Base-by-base conservation (phyloP, 2,113 vertebrate genomes). In the Motacilla alba region DNA sequence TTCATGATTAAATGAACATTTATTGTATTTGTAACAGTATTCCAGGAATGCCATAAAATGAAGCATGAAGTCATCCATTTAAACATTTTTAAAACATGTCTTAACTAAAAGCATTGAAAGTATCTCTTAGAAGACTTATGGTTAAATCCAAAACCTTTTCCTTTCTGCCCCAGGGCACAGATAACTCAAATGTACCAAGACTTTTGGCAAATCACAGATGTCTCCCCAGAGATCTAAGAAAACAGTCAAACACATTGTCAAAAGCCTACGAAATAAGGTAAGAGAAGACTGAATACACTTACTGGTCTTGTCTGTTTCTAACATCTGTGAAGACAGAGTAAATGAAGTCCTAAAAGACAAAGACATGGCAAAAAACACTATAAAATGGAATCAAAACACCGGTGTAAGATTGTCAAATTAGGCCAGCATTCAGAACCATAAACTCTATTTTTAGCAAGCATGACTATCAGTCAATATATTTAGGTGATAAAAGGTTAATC, bases 11-110 rank as follows among this genome's bases (percentile, higher is more conserved):
- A 95, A 96, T 87, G 89, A 90, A 95, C 91, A 96, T 90, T 79
- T 97, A 96, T 96, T 97, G 94, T 96, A 96, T 96, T 97, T 97
- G 69, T 93, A 96, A 92, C 77, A 68, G 89, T 85, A 97, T 97
- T 97, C 97, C 92, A 96, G 96, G 96, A 96, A 96, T 96, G 83
- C 82, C 50, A 77, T 96, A 96, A 89, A 96, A 94, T 81, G 75
- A 96, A 94, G 58, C 84, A 97, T 95, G 94, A 97, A 95, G 90
- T 96, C 86, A 94, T 94, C 92, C 84, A 92, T 95, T 97, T 95
- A 94, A 96, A 93, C 90, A 93, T 90, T 97, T 97, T 95, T 91
- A 95, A 97, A 92, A 94, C 90, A 92, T 82, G 90, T 97, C 94
- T 96, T 92, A 95, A 89, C 64, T 83, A 79, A 93, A 97, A 96